Evolutionary conservation across 2,888 invertebrate genomes (phyloP).

Genomic region (Apantesis nais): DNA sequence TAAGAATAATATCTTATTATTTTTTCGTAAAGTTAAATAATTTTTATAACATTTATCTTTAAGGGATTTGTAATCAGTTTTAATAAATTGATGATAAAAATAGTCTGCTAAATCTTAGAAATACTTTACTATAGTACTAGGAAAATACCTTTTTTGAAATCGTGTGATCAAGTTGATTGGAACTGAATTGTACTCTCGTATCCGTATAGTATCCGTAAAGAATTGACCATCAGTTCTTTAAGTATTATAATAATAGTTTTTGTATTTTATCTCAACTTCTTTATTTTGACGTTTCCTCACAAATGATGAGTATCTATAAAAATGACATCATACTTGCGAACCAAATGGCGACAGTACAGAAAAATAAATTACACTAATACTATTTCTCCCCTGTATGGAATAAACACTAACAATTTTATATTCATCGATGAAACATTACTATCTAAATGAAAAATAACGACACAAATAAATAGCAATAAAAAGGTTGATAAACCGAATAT

Average conservation of each 20-base stretch:
- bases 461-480: constrained; percentile 4
- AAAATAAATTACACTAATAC: background rate
- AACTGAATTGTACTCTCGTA: too few relatives aligned
- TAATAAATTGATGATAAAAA: too few relatives aligned
- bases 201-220: too few relatives aligned
- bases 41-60: too few relatives aligned
- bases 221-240: background rate
- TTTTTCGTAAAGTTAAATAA: background rate
- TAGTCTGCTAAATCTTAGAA: too few relatives aligned
- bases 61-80: too few relatives aligned
- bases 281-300: too few relatives aligned
- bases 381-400: background rate
- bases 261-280: too few relatives aligned
- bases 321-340: background rate
- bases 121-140: too few relatives aligned
- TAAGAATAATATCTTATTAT: background rate
- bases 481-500: constrained; percentile 7
- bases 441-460: background rate
- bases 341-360: background rate
- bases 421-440: background rate
- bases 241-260: background rate
- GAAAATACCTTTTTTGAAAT: too few relatives aligned
- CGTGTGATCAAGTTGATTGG: too few relatives aligned
- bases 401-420: background rate
- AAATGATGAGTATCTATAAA: too few relatives aligned